Base-by-base conservation (phyloP, 2,113 vertebrate species). In the Myotis brandtii region DNA sequence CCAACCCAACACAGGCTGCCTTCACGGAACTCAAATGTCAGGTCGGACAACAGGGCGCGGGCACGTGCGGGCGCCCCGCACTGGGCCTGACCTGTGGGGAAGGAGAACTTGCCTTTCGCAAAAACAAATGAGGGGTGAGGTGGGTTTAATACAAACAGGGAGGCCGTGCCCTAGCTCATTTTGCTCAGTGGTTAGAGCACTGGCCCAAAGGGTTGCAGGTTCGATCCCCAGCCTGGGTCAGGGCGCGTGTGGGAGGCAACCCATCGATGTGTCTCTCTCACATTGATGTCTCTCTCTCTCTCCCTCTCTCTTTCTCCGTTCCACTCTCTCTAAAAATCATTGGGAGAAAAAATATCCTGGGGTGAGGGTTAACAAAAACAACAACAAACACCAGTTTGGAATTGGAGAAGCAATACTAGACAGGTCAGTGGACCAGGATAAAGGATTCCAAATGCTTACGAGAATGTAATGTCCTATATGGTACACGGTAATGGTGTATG, bases 1-100 rank as follows among this genome's bases (percentile, higher is more conserved):
- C 14, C 66, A 69, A 34, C 16, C 9, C n/a, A 16, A 95, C 56
- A 93, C 50, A 89, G 86, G 75, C 92, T 40, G 48, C 67, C 91
- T 93, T 94, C 69, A 76, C n/a, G 30, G 32, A 86, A 94, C 89
- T 84, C 93, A 97, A 97, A 97, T 93, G 96, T 96, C 97, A 95
- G 54, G 64, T 72, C 46, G 91, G 95, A 96, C 92, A 96, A 83
- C 17, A 85, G 56, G 32, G 37, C 43, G 77, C 92, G 48, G 85
- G 95, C 91, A 96, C 92, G 95, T 95, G 23, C 62, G 50, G 56
- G 84, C 89, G 77, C 21, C 87, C 66, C 2, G n/a, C 10, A 70
- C 30, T 92, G 59, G 21, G 56, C 90, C 56, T 69, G 70, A 77
- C 37, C 25, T 50, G 54, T 1, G 70, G 69, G 72, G 86, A 92